Evolutionary conservation across 1,140 invertebrate genomes (phyloP).

Genomic region (Drosophila willistoni): DNA sequence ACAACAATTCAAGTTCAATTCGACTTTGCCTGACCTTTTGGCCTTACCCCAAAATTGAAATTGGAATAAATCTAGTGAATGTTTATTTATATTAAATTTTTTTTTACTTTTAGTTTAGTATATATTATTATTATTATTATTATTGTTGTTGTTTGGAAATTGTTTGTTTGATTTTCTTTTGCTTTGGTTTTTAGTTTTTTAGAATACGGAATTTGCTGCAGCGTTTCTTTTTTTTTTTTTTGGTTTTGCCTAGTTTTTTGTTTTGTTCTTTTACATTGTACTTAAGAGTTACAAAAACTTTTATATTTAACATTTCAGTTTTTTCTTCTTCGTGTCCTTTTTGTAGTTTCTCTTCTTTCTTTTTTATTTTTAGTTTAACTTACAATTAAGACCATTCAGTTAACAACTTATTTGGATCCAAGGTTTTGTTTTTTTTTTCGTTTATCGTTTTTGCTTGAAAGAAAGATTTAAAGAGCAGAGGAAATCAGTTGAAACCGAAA

Average conservation of each 20-base stretch:
- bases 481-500: constrained; percentile 6
- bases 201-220: constrained; percentile 38
- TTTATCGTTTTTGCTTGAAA: neutral
- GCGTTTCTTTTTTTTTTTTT: constrained; percentile 26
- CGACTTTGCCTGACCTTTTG: constrained; percentile 30
- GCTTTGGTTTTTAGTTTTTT: constrained; percentile 30
- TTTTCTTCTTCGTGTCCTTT: constrained; percentile 36
- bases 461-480: neutral
- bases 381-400: constrained; percentile 56
- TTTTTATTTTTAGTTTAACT: constrained; percentile 69
- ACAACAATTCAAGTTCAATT: constrained; percentile 23
- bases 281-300: constrained; percentile 59
- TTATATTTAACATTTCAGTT: constrained; percentile 3
- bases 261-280: constrained; percentile 28
- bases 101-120: constrained; percentile 19
- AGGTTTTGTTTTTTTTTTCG: neutral
- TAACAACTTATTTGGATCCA: constrained; percentile 71
- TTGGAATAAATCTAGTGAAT: constrained; percentile 55
- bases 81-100: constrained; percentile 28
- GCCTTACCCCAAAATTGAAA: constrained; percentile 26
- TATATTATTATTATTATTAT: constrained; percentile 22
- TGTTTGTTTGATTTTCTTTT: constrained; percentile 36
- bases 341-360: constrained; percentile 51
- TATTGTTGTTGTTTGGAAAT: constrained; percentile 60
- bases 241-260: constrained; percentile 17